Percentiles rank a stretch among this genome's conserved stretches.
phyloP scores from a whole-genome alignment of 2,888 invertebrate species.

The Cataglyphis albicans region DNA sequence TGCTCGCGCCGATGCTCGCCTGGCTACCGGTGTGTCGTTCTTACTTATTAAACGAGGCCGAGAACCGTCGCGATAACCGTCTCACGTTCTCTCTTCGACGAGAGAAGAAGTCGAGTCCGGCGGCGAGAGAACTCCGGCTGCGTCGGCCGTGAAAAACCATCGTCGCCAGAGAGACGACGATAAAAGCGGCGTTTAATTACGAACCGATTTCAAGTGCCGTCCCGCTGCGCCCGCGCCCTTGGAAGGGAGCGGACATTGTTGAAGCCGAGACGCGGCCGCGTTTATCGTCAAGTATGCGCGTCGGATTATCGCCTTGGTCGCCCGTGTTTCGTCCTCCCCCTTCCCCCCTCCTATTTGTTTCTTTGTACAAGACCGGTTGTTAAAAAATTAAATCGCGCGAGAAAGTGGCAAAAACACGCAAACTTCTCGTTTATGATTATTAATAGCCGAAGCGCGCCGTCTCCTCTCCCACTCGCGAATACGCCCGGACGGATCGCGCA shows the following conservation, averaged over 20 bases:
- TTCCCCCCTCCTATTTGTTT: background rate
- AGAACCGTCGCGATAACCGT: slow-evolving; percentile 57
- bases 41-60: slow-evolving; percentile 59
- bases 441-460: slow-evolving; percentile 52
- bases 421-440: slow-evolving; percentile 57
- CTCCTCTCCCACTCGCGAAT: slow-evolving; percentile 38
- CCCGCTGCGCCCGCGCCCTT: slow-evolving; percentile 34
- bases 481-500: slow-evolving; percentile 39
- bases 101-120: slow-evolving; percentile 12
- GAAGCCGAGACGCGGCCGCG: slow-evolving; percentile 14
- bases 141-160: slow-evolving; percentile 31
- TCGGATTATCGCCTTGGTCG: slow-evolving; percentile 30
- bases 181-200: slow-evolving; percentile 49
- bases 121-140: background rate
- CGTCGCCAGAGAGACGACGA: slow-evolving; percentile 10
- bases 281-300: slow-evolving; percentile 46
- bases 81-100: background rate
- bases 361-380: slow-evolving; percentile 25
- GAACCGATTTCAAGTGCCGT: slow-evolving; percentile 37
- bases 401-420: slow-evolving; percentile 48
- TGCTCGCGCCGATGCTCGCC: slow-evolving; percentile 56
- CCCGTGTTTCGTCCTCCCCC: background rate
- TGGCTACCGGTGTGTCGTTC: slow-evolving; percentile 55
- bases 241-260: slow-evolving; percentile 29
- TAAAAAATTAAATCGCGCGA: slow-evolving; percentile 53